These are phyloP conservation scores for Lordiphosa clarofinis DNA, from an alignment of 1,140 invertebrate species.

Conservation along the genomic window DNA sequence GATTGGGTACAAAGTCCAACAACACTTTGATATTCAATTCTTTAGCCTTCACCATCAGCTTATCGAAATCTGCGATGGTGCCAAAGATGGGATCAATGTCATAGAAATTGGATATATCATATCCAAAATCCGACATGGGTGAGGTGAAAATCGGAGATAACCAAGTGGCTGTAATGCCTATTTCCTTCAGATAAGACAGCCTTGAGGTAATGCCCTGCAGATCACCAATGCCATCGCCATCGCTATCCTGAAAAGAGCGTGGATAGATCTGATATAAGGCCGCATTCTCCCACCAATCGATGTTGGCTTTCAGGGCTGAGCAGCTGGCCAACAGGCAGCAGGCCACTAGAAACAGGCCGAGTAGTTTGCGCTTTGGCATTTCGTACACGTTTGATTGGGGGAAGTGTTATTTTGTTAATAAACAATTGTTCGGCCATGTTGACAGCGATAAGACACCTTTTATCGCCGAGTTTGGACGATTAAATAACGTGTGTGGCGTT, in stretches of 20 bases:
- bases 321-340: conserved; percentile 7
- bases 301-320: conserved; percentile 9
- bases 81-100: conserved; percentile 86
- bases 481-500: conserved; percentile 23
- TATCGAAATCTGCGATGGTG: conserved; percentile 86
- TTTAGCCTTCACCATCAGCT: conserved; percentile 83
- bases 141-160: conserved; percentile 86
- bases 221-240: conserved; percentile 90
- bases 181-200: conserved; percentile 81
- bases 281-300: conserved; percentile 88
- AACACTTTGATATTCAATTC: conserved; percentile 61
- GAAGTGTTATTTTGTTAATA: conserved; percentile 59
- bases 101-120: conserved; percentile 86
- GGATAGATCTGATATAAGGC: conserved; percentile 90
- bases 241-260: conserved; percentile 88
- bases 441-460: conserved; percentile 46
- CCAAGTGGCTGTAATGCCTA: conserved; percentile 84
- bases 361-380: conserved; percentile 59
- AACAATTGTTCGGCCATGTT: conserved; percentile 47
- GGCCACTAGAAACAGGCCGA: conserved; percentile 25
- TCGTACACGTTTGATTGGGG: conserved; percentile 53
- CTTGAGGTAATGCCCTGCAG: conserved; percentile 82
- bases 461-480: conserved; percentile 31
- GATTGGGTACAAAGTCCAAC: conserved; percentile 83
- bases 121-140: conserved; percentile 85